Evolutionary conservation across 1,140 invertebrate species (phyloP).

Genomic region (Acromyrmex echinatior): DNA sequence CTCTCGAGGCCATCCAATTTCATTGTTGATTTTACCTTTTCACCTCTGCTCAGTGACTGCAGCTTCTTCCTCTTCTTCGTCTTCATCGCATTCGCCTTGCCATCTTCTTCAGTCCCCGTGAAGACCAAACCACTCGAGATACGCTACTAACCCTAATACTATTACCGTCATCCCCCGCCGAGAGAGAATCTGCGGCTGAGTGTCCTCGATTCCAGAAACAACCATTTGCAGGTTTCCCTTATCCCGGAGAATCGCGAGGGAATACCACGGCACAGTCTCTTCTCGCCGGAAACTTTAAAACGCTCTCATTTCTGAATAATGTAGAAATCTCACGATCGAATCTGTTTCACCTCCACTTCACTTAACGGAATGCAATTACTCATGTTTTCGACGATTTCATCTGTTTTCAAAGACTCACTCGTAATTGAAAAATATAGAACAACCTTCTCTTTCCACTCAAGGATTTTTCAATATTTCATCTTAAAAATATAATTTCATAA

Average conservation of each 20-base stretch:
- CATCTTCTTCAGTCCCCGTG: constrained; percentile 41
- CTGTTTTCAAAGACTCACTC: constrained; percentile 7
- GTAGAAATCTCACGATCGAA: constrained; percentile 39
- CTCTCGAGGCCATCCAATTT: constrained; percentile 40
- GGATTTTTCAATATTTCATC: neutral
- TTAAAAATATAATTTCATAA: neutral
- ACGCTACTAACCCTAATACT: constrained; percentile 78
- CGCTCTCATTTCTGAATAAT: constrained; percentile 68
- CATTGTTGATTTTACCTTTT: constrained; percentile 74
- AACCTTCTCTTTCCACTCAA: neutral
- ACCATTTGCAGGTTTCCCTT: constrained; percentile 75
- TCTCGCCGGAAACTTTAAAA: constrained; percentile 70
- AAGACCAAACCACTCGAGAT: constrained; percentile 73
- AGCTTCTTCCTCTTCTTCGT: constrained; percentile 51
- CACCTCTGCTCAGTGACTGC: constrained; percentile 60
- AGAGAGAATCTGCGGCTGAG: constrained; percentile 72
- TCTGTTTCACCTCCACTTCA: constrained; percentile 24
- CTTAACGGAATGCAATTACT: constrained; percentile 30
- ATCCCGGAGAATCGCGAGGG: constrained; percentile 66
- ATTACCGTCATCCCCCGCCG: constrained; percentile 69
- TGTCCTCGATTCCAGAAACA: constrained; percentile 75
- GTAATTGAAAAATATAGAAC: neutral
- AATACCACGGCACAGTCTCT: constrained; percentile 55
- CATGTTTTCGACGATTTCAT: constrained; percentile 12
- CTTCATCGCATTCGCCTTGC: constrained; percentile 54